These are phyloP conservation scores for Drosophila punjabiensis DNA, from an alignment of 1,140 invertebrate species.

Conservation along the genomic window DNA sequence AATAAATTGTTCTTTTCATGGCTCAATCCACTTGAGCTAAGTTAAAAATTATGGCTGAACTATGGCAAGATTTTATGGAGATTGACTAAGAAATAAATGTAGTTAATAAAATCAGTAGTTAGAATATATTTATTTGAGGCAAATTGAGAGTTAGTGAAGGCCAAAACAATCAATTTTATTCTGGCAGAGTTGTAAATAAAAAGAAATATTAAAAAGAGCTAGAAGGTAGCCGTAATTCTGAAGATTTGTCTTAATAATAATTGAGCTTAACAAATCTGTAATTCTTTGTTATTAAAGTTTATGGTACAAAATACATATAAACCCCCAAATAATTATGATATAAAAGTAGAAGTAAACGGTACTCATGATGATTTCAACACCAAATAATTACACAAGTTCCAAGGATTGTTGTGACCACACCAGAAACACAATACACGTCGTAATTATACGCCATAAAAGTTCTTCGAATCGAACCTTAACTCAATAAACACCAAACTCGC, in stretches of 20 bases:
- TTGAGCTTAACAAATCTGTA: constrained; percentile 3
- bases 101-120: not conserved
- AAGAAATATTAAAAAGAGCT: not conserved
- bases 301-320: not conserved
- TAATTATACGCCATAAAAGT: constrained; percentile 20
- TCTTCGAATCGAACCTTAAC: constrained; percentile 6
- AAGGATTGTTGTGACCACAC: constrained; percentile 26
- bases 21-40: not conserved
- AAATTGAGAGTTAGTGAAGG: not conserved
- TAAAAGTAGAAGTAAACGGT: not conserved
- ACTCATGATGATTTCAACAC: constrained; percentile 16
- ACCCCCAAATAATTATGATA: not conserved
- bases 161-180: not conserved
- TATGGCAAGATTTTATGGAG: not conserved
- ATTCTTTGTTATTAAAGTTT: not conserved
- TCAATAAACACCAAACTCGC: not conserved
- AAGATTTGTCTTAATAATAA: not conserved
- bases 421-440: constrained; percentile 4
- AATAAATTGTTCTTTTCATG: not conserved
- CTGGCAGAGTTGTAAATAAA: not conserved
- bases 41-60: not conserved
- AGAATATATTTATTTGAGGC: not conserved
- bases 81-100: not conserved
- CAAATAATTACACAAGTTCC: constrained; percentile 2
- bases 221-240: not conserved